Base-by-base conservation (phyloP, 2,888 invertebrate genomes). In the Tachina lurida region DNA sequence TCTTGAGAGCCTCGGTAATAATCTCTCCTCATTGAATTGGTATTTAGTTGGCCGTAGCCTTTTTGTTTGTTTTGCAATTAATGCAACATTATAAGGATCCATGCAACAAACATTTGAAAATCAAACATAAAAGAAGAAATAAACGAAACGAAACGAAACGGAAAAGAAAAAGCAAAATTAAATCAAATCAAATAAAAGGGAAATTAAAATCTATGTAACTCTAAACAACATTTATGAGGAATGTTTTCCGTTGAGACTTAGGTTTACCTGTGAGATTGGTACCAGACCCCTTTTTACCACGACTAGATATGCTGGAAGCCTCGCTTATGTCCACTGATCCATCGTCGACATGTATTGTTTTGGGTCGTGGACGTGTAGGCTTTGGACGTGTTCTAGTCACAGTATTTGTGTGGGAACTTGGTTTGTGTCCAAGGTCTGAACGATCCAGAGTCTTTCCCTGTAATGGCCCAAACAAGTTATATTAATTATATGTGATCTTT, bases 1-100 rank as follows among this genome's bases (percentile, higher is more conserved):
- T 97, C 97, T 94, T 97, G 97, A 88, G 97, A 97, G 93, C 97
- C 97, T 94, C 97, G 95, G 94, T 97, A 97, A 95, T 97, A 97
- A 94, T 97, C 97, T 93, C 97, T 95, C 94, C 96, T 95, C 96
- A 97, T 96, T 89, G 95, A 95, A 89, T 95, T 94, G 88, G 94
- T 94, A 89, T 93, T 94, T 89, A 93, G 93, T 87, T 92, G 91
- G 89, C 92, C 91, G 88, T 92, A 92, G 88, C 90, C 91, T 91
- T 79, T 81, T 79, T 81, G 75, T 67, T 84, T 86, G 73, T 63
- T 73, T 62, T 67, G 60, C 87, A 88, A 58, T 71, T 68, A 83
- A 74, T 78, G 79, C 75, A 81, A 79, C 74, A 65, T 65, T 60
- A 67, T 31, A 80, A 68, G 70, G 78, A 80, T 79, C 74, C 84